These are phyloP conservation scores for Gymnodraco acuticeps DNA, from an alignment of 2,797 vertebrate genomes.

Conservation along the genomic window DNA sequence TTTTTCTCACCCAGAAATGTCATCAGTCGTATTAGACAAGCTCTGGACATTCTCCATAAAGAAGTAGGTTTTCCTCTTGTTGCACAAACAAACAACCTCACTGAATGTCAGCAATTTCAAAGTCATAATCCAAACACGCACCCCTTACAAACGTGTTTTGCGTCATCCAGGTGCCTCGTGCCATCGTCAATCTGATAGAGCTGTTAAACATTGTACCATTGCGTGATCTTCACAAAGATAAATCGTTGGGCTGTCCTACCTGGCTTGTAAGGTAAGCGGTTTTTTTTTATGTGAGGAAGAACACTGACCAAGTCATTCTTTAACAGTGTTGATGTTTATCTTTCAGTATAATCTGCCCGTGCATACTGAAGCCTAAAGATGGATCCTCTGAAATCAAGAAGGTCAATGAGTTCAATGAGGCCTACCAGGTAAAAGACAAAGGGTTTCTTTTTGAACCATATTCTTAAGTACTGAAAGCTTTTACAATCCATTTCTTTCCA, in stretches of 20 bases:
- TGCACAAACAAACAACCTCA: not conserved
- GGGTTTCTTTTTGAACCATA: not conserved
- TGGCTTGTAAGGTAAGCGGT: slow-evolving; percentile 81
- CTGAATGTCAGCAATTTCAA: not conserved
- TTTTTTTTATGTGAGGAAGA: not conserved
- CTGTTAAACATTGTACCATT: slow-evolving; percentile 82
- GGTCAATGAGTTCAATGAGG: slow-evolving; percentile 77
- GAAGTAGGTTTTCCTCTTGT: slow-evolving; percentile 78
- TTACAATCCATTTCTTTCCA: not conserved
- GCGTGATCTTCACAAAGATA: slow-evolving; percentile 85
- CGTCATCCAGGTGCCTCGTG: slow-evolving; percentile 89
- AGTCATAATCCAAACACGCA: not conserved
- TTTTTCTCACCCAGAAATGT: slow-evolving; percentile 87
- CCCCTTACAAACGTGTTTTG: not conserved
- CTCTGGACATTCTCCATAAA: slow-evolving; percentile 90
- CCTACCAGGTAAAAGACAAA: slow-evolving; percentile 88
- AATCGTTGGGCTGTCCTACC: slow-evolving; percentile 83
- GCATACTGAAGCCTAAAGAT: slow-evolving; percentile 84
- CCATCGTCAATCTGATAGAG: slow-evolving; percentile 92
- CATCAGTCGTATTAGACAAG: slow-evolving; percentile 81
- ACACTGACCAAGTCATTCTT: not conserved
- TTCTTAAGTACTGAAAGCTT: not conserved
- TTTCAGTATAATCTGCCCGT: slow-evolving; percentile 88
- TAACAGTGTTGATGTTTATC: slow-evolving; percentile 3
- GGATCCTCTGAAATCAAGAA: slow-evolving; percentile 83